Evolutionary conservation across 2,113 vertebrate genomes (phyloP).

Genomic region (Engraulis encrasicolus): DNA sequence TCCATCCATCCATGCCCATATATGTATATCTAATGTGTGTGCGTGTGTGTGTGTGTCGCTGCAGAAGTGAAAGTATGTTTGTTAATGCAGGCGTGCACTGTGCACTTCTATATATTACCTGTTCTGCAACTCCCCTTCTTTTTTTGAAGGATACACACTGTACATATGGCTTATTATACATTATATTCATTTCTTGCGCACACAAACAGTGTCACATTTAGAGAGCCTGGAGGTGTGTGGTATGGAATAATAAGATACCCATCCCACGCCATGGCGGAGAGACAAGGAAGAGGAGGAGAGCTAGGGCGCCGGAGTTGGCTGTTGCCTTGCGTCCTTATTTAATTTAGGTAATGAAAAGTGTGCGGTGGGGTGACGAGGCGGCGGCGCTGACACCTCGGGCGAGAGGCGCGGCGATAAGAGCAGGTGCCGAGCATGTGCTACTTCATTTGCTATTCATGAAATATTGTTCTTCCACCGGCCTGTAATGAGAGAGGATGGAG

Average conservation of each 20-base stretch:
- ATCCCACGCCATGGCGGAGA: not conserved
- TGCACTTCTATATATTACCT: not conserved
- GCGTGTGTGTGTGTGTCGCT: not conserved
- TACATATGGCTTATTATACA: not conserved
- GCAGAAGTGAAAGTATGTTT: too few relatives aligned
- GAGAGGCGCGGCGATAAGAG: not conserved
- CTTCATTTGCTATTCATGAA: conserved; percentile 12
- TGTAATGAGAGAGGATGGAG: conserved; percentile 1
- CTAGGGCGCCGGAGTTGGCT: not conserved
- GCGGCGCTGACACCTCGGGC: not conserved
- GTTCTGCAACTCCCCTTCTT: not conserved
- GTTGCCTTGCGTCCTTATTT: not conserved
- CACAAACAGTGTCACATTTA: not conserved
- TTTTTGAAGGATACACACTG: not conserved
- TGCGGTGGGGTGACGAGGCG: not conserved
- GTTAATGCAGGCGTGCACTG: not conserved
- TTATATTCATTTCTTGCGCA: not conserved
- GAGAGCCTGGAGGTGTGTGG: not conserved
- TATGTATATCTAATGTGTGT: not conserved
- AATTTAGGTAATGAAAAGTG: conserved; percentile 6
- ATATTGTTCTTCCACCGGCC: not conserved
- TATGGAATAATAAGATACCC: not conserved
- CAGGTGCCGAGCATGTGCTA: not conserved
- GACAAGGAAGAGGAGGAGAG: too few relatives aligned
- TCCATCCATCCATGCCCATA: too few relatives aligned